Evolutionary conservation across 2,113 vertebrate species (phyloP).

Genomic region (Carassius auratus): DNA sequence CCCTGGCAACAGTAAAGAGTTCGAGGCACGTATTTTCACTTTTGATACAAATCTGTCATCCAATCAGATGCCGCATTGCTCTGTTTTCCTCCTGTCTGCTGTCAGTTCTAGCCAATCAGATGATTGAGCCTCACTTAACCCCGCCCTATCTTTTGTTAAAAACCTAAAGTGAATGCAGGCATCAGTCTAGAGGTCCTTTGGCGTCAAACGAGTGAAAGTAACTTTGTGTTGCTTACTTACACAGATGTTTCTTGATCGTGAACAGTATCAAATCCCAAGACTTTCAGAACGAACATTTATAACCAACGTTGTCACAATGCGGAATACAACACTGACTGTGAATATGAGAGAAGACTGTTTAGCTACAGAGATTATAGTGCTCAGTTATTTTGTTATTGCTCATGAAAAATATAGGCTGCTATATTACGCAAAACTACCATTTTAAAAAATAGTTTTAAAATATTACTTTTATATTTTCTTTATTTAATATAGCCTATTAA

Average conservation of each 20-base stretch:
- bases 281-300: background rate
- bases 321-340: background rate
- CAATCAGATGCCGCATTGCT: conserved; percentile 20
- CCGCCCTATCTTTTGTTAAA: conserved; percentile 32
- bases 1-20: conserved; percentile 34
- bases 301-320: background rate
- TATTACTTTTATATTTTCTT: too few species aligned
- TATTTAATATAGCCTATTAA: too few species aligned
- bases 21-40: background rate
- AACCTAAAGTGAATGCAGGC: background rate
- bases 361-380: background rate
- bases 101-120: conserved; percentile 38
- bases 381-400: background rate
- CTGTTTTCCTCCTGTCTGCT: background rate
- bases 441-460: too few species aligned
- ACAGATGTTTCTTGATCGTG: background rate
- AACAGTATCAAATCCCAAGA: background rate
- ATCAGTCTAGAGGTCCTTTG: background rate
- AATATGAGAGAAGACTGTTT: background rate
- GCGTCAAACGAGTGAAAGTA: background rate
- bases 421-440: background rate
- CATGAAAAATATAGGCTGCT: background rate
- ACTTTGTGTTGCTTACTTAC: background rate
- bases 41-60: conserved; percentile 28
- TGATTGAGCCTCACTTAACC: background rate